Evolutionary conservation across 2,888 invertebrate species (phyloP).

Genomic region (Oegoconia quadripuncta): DNA sequence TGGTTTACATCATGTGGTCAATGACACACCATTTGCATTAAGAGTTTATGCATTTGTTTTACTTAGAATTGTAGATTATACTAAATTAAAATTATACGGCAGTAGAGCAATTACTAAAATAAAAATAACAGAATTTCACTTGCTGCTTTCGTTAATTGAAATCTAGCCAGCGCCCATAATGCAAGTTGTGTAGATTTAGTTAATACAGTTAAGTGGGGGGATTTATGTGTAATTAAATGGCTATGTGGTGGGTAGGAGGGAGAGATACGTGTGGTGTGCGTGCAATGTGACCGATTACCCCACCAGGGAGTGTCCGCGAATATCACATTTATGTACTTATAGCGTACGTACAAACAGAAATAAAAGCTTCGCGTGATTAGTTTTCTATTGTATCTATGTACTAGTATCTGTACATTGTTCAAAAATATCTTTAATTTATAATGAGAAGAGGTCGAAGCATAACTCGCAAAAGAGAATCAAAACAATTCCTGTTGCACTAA

Average conservation of each 20-base stretch:
- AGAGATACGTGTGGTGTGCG: constrained; percentile 27
- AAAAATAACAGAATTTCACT: constrained; percentile 19
- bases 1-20: no score
- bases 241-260: constrained; percentile 23
- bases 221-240: constrained; percentile 46
- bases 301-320: constrained; percentile 41
- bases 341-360: not conserved
- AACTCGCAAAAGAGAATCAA: no score
- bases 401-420: not conserved
- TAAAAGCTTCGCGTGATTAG: constrained; percentile 2
- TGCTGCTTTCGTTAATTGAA: constrained; percentile 41
- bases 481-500: no score
- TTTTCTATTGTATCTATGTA: not conserved
- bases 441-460: no score
- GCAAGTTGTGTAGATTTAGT: constrained; percentile 42
- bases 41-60: no score
- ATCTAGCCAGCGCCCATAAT: constrained; percentile 32
- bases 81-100: not conserved
- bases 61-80: no score
- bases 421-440: not conserved
- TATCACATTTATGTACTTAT: constrained; percentile 18
- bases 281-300: constrained; percentile 35
- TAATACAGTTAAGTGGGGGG: constrained; percentile 55
- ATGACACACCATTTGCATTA: no score
- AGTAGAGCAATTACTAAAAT: constrained; percentile 2